Conservation (phyloP, 1,140 invertebrate genomes). For the Conus betulinus region DNA sequence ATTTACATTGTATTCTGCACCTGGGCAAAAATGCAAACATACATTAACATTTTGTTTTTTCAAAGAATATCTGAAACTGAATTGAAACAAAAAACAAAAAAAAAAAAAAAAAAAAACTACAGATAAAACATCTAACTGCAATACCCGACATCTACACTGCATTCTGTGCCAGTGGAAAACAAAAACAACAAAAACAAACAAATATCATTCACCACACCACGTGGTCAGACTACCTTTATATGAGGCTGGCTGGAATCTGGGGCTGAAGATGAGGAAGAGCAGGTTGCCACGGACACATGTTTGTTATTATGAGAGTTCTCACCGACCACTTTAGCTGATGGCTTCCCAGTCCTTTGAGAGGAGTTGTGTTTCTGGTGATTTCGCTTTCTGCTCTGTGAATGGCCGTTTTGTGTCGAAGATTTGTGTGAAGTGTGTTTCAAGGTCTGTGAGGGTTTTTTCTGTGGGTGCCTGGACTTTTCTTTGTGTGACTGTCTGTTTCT, state of each 20-base stretch:
- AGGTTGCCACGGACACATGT: background rate
- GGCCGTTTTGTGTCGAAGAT: background rate
- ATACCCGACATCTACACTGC: no score
- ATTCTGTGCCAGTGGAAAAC: no score
- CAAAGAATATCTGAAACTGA: no score
- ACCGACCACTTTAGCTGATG: background rate
- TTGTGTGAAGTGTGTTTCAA: background rate
- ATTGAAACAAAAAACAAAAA: no score
- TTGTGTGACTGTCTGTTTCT: background rate
- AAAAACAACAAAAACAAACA: constrained; percentile 1
- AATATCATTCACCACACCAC: background rate
- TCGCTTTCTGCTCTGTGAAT: constrained; percentile 4
- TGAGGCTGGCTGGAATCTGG: background rate
- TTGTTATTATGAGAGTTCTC: background rate
- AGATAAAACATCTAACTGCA: no score
- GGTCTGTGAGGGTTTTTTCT: background rate
- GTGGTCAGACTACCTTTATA: background rate
- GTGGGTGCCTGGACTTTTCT: background rate
- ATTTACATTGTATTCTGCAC: no score
- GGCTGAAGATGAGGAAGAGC: background rate
- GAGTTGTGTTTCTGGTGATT: background rate
- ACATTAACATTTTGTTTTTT: no score
- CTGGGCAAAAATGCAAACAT: no score
- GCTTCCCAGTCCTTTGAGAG: background rate
- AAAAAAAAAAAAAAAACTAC: no score